phyloP scores from a whole-genome alignment of 2,113 vertebrate genomes.

The Amia ocellicauda region DNA sequence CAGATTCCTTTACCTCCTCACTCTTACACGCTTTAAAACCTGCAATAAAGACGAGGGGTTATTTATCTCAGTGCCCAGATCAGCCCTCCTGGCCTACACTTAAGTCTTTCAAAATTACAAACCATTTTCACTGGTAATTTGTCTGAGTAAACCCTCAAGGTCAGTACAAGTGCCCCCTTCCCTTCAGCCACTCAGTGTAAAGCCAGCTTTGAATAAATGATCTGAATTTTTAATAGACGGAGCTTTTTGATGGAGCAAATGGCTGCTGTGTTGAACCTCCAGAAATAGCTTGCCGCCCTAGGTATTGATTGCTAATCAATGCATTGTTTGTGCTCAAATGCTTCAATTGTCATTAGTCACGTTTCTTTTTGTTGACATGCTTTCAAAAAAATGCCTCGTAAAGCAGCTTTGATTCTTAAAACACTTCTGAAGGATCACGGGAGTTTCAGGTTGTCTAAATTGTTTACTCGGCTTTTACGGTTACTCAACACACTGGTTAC shows the following conservation, averaged over 20 bases:
- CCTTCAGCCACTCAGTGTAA: not conserved
- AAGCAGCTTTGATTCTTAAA: too few relatives aligned
- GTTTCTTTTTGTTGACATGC: not conserved
- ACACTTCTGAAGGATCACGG: not conserved
- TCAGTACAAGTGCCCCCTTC: not conserved
- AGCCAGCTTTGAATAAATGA: not conserved
- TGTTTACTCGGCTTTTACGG: not conserved
- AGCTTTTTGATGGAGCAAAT: not conserved
- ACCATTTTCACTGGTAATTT: not conserved
- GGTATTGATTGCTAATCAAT: slow-evolving; percentile 13
- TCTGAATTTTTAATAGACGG: not conserved
- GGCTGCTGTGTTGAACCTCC: too few relatives aligned
- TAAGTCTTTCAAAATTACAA: not conserved
- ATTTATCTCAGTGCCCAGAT: too few relatives aligned
- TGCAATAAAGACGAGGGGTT: too few relatives aligned
- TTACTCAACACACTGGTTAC: not conserved
- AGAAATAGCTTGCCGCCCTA: not conserved
- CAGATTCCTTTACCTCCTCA: too few relatives aligned
- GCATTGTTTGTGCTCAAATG: not conserved
- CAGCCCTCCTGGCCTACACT: too few relatives aligned
- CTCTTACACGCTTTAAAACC: too few relatives aligned
- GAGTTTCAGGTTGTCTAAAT: not conserved
- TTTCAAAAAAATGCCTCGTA: not conserved
- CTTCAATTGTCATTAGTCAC: not conserved
- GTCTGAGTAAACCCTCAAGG: not conserved